Base-by-base conservation (phyloP, 37 sponge, comb jelly and placozoan genomes). In the Hormiphora californensis region DNA sequence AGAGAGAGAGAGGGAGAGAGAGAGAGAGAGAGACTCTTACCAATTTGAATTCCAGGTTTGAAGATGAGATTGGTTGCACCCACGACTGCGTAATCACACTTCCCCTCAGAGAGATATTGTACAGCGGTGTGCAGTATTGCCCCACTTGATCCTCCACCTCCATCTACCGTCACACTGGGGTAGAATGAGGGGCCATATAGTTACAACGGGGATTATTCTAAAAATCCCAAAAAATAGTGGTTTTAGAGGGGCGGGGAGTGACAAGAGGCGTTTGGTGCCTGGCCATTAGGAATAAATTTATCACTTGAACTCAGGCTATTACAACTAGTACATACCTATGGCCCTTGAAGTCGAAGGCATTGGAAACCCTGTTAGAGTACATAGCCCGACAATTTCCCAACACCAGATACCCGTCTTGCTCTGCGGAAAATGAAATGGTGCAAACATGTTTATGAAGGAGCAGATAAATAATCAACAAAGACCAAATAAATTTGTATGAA, bases 271-370 rank as follows among this genome's bases (percentile, higher is more conserved):
- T n/a, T n/a, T n/a, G n/a, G n/a, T n/a, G n/a, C n/a, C n/a, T n/a
- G n/a, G n/a, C n/a, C n/a, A n/a, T n/a, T n/a, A n/a, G n/a, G n/a
- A n/a, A n/a, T n/a, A n/a, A n/a, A n/a, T n/a, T n/a, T n/a, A n/a
- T n/a, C n/a, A n/a, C 9, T 9, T 9, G 53, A 49, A 49, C 53
- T 9, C 15, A 49, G 15, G 9, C 53, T 49, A 9, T 49, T 49
- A 17, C 9, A 17, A 17, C 53, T 17, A 15, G 53, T 49, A 17
- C 9, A 9, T 49, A 65, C 68, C 68, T 65, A 39, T 65, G 68
- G 31, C 68, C 68, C 34, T 65, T 65, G 38, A 65, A 65, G 36
- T 65, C 68, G 39, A 65, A 65, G 31, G 68, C 68, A 39, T 65
- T 36, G 9, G 68, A 65, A 15, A 65, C 68, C 9, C 68, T 4